Evolutionary conservation across 2,113 vertebrate species (phyloP), one percentile per base, ranked within the genome.

Genomic region (Aphyosemion australe): DNA sequence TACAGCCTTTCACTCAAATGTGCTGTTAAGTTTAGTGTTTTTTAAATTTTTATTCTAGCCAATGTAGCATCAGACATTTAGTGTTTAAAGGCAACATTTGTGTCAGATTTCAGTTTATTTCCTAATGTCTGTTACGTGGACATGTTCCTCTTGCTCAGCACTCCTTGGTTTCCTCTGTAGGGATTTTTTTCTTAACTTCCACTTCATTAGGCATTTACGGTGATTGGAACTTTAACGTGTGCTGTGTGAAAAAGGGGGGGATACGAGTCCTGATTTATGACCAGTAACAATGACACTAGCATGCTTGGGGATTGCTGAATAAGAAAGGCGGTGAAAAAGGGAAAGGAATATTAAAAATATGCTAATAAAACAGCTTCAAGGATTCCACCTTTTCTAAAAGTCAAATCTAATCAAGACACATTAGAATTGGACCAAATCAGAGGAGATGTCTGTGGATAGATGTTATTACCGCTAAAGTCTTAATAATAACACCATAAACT

Each of bases 251-350:
- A 66, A 72, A 67, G 60, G 16, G 69, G 52, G 61, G 55, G 48
- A 75, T 86, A 65, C 80, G 71, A 85, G 74, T 84, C 73, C 63
- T 70, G 77, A 87, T 86, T 83, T 87, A 85, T 87, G 61, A 67
- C 51, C 41, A 43, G 63, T 70, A 8, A 82, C 71, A 80, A 78
- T 62, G 73, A 39, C 67, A 69, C 37, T 73, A 76, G 78, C 72
- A 68, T 39, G 41, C 51, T 72, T 47, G 19, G 52, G 63, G 77
- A 55, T 82, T 79, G 67, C 63, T 70, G 46, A 58, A 62, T 5
- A 19, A 51, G 55, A 53, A 31, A 55, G 55, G 26, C 60, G 12
- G 21, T 53, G 21, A 43, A 50, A 11, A 65, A 37, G 45, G 11
- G 43, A 55, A 46, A 50, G 8, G 4, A 37, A 42, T 26, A 20